Conservation (phyloP, 2,888 invertebrate species). For the Troilus luridus region DNA sequence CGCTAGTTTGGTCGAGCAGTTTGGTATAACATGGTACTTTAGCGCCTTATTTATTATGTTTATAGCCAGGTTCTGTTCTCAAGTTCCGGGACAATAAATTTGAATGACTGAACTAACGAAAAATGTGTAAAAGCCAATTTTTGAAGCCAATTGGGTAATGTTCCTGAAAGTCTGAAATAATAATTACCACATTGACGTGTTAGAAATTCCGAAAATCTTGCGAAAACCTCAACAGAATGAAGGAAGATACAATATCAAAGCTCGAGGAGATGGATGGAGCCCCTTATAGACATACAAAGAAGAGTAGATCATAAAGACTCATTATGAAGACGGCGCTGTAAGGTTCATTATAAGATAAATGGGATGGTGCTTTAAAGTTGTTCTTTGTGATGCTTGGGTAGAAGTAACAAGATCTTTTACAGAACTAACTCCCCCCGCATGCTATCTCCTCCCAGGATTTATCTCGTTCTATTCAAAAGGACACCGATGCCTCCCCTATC, state of each 20-base stretch:
- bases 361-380: slow-evolving; percentile 34
- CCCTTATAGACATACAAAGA: slow-evolving; percentile 7
- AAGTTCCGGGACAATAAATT: too few species aligned
- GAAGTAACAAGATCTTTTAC: slow-evolving; percentile 48
- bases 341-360: slow-evolving; percentile 46
- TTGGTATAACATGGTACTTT: too few species aligned
- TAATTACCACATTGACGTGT: neutral
- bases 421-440: slow-evolving; percentile 36
- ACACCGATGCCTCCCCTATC: slow-evolving; percentile 34
- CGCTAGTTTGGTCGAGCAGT: too few species aligned
- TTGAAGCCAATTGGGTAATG: too few species aligned
- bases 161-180: neutral
- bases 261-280: neutral
- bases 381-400: slow-evolving; percentile 45
- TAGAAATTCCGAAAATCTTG: neutral
- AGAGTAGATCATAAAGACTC: slow-evolving; percentile 31
- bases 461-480: slow-evolving; percentile 43
- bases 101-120: too few species aligned
- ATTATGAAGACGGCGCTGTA: slow-evolving; percentile 14
- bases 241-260: neutral
- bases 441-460: slow-evolving; percentile 28
- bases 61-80: too few species aligned
- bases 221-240: neutral
- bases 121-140: too few species aligned
- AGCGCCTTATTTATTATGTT: too few species aligned